Conservation (phyloP, 2,888 invertebrate genomes). For the Metallyticus violacea region DNA sequence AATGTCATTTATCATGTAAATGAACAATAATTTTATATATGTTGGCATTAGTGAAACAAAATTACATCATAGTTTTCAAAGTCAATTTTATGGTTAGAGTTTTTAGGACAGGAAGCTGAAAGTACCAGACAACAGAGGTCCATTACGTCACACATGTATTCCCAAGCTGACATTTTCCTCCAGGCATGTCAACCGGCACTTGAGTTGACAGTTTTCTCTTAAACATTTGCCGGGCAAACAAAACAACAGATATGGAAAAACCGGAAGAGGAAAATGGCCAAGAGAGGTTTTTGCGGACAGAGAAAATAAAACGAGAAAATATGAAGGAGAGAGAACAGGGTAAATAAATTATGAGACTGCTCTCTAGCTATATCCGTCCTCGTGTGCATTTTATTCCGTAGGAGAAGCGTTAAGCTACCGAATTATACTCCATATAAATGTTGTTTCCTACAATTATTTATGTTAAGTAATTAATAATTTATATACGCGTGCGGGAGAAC, state of each 20-base stretch:
- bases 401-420: background rate
- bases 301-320: background rate
- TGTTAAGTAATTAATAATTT: constrained; percentile 14
- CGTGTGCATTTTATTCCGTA: background rate
- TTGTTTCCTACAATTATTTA: constrained; percentile 7
- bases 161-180: background rate
- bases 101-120: background rate
- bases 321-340: background rate
- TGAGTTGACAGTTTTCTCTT: background rate
- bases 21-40: no score
- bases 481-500: background rate
- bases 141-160: background rate
- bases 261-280: background rate
- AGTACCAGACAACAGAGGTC: background rate
- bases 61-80: background rate
- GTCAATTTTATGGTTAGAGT: background rate
- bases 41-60: background rate
- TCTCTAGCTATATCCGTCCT: background rate
- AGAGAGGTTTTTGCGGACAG: background rate
- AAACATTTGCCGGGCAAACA: background rate
- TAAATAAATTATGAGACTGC: background rate
- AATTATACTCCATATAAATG: constrained; percentile 13
- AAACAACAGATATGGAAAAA: background rate
- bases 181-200: background rate
- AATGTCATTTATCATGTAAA: no score